Evolutionary conservation across 2,113 vertebrate species (phyloP), one percentile per base, ranked within the genome.

Genomic region (Mobula birostris): DNA sequence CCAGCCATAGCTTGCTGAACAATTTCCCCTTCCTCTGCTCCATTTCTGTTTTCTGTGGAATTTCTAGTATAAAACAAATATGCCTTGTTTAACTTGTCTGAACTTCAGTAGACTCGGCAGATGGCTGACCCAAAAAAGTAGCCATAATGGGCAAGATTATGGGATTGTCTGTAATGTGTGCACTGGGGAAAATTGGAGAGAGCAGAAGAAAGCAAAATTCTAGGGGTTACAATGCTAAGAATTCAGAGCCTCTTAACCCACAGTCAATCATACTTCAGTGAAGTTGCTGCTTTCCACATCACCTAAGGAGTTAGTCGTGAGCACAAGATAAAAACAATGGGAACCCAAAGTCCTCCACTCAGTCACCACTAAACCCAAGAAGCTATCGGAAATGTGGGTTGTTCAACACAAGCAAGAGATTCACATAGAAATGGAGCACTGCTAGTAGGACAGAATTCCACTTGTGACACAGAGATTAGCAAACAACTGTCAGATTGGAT

Each of bases 321-420:
- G 63, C 61, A 66, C 17, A 63, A 90, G 85, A 66, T 90, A 68
- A 36, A 12, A 66, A 32, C 15, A 17, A 32, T 17, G 61, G 58
- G 85, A 66, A 68, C 58, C 85, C 19, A 15, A 58, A 32, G 85
- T 19, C 61, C 29, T 66, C 61, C 66, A n/a, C 61, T 68, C 61
- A 88, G 83, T 88, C 83, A 88, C 58, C 83, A 36, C 85, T 90
- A 66, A 66, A 90, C 17, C n/a, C 61, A 90, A 90, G 83, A 88
- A 88, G 85, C 61, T 29, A 8, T 15, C 66, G n/a, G n/a, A 58
- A 66, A 63, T 29, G 61, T 90, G n/a, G 61, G 27, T 68, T 29
- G 29, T 68, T 90, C 85, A 9, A 58, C 61, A 90, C 85, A 32
- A 61, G 72, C 63, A 66, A 90, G 85, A n/a, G 27, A 17, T 29